Percentiles rank a stretch among this genome's conserved stretches.
These are phyloP conservation scores for Neolamprologus multifasciatus DNA, from an alignment of 2,797 vertebrate genomes.

Conservation along the genomic window DNA sequence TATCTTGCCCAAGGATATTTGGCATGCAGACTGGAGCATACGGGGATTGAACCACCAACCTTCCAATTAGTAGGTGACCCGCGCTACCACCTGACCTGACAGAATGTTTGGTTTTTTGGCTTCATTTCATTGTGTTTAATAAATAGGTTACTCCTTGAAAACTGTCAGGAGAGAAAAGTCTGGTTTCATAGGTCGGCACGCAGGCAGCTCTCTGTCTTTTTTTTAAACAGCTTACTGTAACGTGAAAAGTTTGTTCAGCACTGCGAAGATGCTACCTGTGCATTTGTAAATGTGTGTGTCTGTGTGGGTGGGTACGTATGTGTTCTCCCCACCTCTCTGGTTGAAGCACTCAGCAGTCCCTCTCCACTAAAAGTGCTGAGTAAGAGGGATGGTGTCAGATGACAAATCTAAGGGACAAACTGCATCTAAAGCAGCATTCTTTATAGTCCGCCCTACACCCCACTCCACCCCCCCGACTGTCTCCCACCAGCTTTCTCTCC, in stretches of 20 bases:
- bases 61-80: not conserved
- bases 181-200: not conserved
- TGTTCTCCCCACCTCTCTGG: conserved; percentile 1
- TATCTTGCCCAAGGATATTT: not conserved
- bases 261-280: conserved; percentile 1
- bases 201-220: not conserved
- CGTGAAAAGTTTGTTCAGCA: not conserved
- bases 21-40: not conserved
- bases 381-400: conserved; percentile 62
- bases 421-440: conserved; percentile 62
- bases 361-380: conserved; percentile 69
- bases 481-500: not conserved
- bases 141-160: not conserved
- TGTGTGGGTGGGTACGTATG: conserved; percentile 5
- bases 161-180: not conserved
- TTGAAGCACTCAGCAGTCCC: conserved; percentile 44
- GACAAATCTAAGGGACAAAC: conserved; percentile 71
- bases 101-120: not conserved
- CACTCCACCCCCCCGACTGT: not conserved
- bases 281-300: conserved; percentile 12
- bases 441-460: conserved; percentile 41
- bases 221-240: not conserved
- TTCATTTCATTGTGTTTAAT: not conserved
- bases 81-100: not conserved
- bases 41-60: not conserved